Evolutionary conservation across 2,113 vertebrate species (phyloP).

Genomic region (Egretta garzetta): DNA sequence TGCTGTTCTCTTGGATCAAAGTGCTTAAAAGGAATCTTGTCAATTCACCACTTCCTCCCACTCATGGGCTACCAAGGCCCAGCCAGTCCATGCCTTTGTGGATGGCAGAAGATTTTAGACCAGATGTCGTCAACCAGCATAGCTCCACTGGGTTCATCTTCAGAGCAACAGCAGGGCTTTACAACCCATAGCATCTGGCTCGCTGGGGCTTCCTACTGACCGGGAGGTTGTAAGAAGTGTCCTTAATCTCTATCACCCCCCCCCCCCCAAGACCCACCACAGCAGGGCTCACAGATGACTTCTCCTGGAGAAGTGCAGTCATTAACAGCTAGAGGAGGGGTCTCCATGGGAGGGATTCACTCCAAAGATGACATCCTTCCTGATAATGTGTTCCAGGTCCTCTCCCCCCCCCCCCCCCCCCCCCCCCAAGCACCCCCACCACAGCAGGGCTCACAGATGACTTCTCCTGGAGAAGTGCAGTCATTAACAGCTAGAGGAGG

Average conservation of each 20-base stretch:
- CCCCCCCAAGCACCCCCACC: not conserved
- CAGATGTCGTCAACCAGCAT: not conserved
- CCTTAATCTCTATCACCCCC: not conserved
- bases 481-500: not conserved
- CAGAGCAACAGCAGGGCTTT: not conserved
- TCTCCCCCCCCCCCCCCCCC: too few relatives aligned
- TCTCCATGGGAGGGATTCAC: slow-evolving; percentile 15
- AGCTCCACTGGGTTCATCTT: not conserved
- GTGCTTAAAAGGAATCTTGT: not conserved
- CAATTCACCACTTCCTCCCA: not conserved
- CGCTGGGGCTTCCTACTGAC: not conserved
- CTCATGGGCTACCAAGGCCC: not conserved
- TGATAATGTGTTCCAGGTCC: not conserved
- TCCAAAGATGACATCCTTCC: slow-evolving; percentile 27
- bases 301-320: not conserved
- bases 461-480: not conserved
- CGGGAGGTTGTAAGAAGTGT: not conserved
- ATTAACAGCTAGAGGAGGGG: not conserved
- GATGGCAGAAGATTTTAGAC: not conserved
- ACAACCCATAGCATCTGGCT: not conserved
- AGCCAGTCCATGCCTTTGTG: not conserved
- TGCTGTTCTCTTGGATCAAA: not conserved
- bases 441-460: not conserved
- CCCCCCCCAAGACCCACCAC: not conserved
- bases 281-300: not conserved